These are phyloP conservation scores for Chorisops tibialis DNA, from an alignment of 2,888 invertebrate species.

Conservation along the genomic window DNA sequence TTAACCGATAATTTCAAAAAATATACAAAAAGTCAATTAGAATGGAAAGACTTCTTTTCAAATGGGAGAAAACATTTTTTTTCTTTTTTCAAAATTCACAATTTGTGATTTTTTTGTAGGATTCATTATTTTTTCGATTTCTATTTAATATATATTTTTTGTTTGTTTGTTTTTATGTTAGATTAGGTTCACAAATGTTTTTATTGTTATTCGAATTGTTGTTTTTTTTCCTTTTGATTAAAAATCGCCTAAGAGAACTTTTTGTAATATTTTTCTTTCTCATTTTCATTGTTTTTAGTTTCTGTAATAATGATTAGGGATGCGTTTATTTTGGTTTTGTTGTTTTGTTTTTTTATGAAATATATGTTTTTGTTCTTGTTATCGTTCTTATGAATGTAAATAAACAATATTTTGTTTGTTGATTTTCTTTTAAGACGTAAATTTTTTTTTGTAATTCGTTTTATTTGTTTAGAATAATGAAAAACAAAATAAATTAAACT, in stretches of 20 bases:
- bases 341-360: too few species aligned
- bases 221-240: slow-evolving; percentile 1
- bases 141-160: slow-evolving; percentile 3
- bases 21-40: not conserved
- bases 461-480: not conserved
- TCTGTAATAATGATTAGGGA: slow-evolving; percentile 8
- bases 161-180: not conserved
- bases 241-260: slow-evolving; percentile 8
- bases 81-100: slow-evolving; percentile 2
- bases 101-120: slow-evolving; percentile 1
- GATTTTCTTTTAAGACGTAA: slow-evolving; percentile 2
- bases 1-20: not conserved
- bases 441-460: not conserved
- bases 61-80: not conserved
- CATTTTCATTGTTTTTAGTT: not conserved
- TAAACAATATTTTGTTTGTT: not conserved
- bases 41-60: not conserved
- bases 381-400: too few species aligned
- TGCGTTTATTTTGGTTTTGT: too few species aligned
- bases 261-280: not conserved
- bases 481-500: too few species aligned
- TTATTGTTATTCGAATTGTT: slow-evolving; percentile 5
- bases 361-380: too few species aligned
- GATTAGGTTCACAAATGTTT: slow-evolving; percentile 7
- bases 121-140: not conserved